A percentile compares a stretch with the other conserved stretches of the same genome.
phyloP scores from a whole-genome alignment of 2,888 invertebrate genomes.

The Chrysina gloriosa region DNA sequence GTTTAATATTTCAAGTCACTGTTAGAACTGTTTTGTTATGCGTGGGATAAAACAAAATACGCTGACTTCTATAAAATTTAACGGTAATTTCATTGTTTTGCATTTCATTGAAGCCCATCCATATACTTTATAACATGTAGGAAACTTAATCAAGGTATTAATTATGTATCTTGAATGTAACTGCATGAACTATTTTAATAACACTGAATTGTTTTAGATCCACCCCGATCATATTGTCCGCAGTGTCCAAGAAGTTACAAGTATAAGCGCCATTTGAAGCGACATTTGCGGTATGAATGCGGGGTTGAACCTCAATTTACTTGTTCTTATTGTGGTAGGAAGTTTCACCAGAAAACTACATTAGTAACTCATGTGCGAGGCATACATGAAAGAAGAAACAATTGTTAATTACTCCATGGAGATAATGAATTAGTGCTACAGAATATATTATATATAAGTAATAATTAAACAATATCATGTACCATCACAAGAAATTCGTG shows the following conservation, averaged over 20 bases:
- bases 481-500: too few species aligned
- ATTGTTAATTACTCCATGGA: neutral
- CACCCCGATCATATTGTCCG: constrained; percentile 33
- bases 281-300: constrained; percentile 50
- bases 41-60: too few species aligned
- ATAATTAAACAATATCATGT: too few species aligned
- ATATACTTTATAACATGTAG: too few species aligned
- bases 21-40: too few species aligned
- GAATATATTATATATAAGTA: too few species aligned
- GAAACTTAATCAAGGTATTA: neutral
- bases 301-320: constrained; percentile 47
- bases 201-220: constrained; percentile 33
- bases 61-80: too few species aligned
- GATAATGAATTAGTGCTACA: neutral
- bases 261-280: constrained; percentile 42
- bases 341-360: constrained; percentile 58
- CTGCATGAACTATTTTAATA: neutral
- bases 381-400: constrained; percentile 23
- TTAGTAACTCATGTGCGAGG: constrained; percentile 41
- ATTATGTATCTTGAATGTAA: neutral
- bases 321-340: constrained; percentile 54
- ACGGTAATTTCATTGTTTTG: too few species aligned
- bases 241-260: constrained; percentile 40
- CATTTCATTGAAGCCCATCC: too few species aligned
- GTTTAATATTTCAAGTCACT: too few species aligned